phyloP scores from a whole-genome alignment of 64 coral and sea anemone genomes.

The Montipora efflorescens region DNA sequence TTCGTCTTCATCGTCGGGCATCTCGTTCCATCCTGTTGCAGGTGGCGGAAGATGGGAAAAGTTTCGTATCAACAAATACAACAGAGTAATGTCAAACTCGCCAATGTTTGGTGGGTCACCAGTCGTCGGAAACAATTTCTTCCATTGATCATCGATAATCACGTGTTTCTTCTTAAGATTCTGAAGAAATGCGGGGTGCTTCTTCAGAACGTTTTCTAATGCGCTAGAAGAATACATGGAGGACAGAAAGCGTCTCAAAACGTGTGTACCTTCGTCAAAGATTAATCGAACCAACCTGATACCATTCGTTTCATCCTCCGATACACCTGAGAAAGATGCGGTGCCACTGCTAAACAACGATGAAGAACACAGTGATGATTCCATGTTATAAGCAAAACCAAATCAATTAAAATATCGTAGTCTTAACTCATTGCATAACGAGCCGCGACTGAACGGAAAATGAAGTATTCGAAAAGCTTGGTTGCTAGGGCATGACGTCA shows the following conservation, averaged over 20 bases:
- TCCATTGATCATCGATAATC: constrained; percentile 4
- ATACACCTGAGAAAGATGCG: too few species aligned
- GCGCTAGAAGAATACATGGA: neutral
- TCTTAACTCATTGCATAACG: too few species aligned
- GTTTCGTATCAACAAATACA: constrained; percentile 65
- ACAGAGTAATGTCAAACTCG: constrained; percentile 66
- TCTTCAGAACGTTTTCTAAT: neutral
- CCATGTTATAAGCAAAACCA: too few species aligned
- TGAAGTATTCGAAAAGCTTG: too few species aligned
- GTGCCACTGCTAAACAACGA: too few species aligned
- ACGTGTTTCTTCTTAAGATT: neutral
- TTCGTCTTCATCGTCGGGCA: constrained; percentile 41
- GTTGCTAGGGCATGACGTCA: too few species aligned
- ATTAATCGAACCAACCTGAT: constrained; percentile 41
- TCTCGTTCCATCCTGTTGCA: constrained; percentile 57
- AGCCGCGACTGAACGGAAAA: too few species aligned
- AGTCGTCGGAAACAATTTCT: constrained; percentile 11
- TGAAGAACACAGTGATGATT: too few species aligned
- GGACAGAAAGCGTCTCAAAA: constrained; percentile 9
- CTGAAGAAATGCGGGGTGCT: neutral
- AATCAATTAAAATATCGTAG: too few species aligned
- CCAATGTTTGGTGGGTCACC: neutral
- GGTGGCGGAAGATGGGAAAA: constrained; percentile 29
- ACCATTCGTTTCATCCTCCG: neutral
- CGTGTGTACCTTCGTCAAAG: constrained; percentile 51